Evolutionary conservation across 1,140 invertebrate genomes (phyloP), one percentile per base, ranked within the genome.

Genomic region (Dufourea novaeangliae): DNA sequence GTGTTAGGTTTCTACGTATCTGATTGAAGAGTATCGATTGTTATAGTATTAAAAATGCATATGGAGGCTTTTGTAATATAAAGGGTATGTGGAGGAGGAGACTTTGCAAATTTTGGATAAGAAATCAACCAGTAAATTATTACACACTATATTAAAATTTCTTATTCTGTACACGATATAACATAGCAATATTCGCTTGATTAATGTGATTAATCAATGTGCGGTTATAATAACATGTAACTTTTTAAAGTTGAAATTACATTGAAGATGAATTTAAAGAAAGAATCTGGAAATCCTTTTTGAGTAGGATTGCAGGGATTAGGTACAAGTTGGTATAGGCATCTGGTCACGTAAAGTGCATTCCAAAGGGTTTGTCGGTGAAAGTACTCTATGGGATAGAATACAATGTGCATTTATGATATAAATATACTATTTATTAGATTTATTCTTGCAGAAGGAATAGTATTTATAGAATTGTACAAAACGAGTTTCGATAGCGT

Each of bases 1-100:
- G 90, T 90, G 90, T 91, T 91, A 88, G 75, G 7, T 64, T 46
- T 69, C 37, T 20, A 52, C 27, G 5, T 29, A 27, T 34, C 8
- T 69, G 29, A n/a, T 79, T 17, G 11, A 50, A 29, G 11, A 66
- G 22, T 44, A 34, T 37, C 27, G 68, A 11, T 77, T 64, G 59
- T 71, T 50, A 22, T 57, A 56, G 34, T 57, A 39, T 67, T 76
- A 59, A 34, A 37, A 44, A 61, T 8, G 62, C 59, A 22, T 78
- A 39, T 71, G 46, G 44, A 46, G 27, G 14, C 52, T 75, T 74
- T 84, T 79, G 32, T 66, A 78, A 70, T 57, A 56, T 39, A 44
- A 34, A 39, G 11, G 20, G 20, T 61, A 61, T 14, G 17, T n/a
- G n/a, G n/a, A n/a, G n/a, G n/a, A 32, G n/a, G 25, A 64, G 12